Evolutionary conservation across 2,888 invertebrate genomes (phyloP), one percentile per base, ranked within the genome.

Genomic region (Margaritifera margaritifera): DNA sequence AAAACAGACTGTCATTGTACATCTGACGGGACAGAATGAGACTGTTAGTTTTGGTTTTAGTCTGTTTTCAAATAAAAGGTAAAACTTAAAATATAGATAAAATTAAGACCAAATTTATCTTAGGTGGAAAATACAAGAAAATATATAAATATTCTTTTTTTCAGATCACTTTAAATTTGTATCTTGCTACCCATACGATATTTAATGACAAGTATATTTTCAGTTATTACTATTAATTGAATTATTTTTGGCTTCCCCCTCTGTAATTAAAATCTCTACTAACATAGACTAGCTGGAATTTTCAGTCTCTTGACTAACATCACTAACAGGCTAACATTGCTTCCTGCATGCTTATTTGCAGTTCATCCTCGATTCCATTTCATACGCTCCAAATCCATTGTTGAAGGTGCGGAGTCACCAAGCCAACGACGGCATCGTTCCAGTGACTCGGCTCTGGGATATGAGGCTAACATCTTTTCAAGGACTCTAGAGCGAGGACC

Each of bases 401-500:
- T 81, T 81, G 79, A 81, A 81, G 81, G 81, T 69, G 72, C 71
- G 25, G 71, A 58, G 31, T 71, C 72, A 53, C 66, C 68, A 58
- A 57, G 72, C 31, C 75, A 73, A 57, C 68, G 74, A 63, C 78
- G 74, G 51, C 81, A 82, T 24, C 76, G 80, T 51, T 75, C 78
- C 72, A 81, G 81, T 65, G 85, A 42, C 42, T 42, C 42, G 15
- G 42, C 42, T 42, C 15, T 42, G 42, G 42, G 42, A 42, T 15
- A 42, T 42, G 42, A 42, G 15, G 11, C 42, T 15, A 42, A 42
- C 15, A 42, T 42, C 42, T 42, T 42, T 42, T 82, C 83, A 67
- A 76, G 81, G 25, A 78, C 80, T 31, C 59, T 77, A 62, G 81
- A 79, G 64, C 76, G 82, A 19, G 84, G 82, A 54, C 86, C 86